A percentile compares a stretch with the other conserved stretches of the same genome.
phyloP scores from a whole-genome alignment of 2,888 invertebrate species.

The Gandaritis pyraliata region DNA sequence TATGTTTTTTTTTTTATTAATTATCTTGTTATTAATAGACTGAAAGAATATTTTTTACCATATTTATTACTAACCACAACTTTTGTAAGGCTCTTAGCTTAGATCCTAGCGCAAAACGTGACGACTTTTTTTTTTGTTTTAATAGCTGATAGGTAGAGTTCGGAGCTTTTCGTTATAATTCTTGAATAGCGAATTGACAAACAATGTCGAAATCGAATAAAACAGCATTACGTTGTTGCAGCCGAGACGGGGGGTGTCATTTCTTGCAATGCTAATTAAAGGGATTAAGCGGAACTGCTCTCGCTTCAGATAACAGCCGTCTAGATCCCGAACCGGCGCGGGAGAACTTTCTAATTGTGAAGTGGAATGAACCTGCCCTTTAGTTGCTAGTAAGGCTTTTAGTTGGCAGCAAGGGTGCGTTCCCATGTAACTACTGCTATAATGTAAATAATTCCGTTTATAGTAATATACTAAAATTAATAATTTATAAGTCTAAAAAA shows the following conservation, averaged over 20 bases:
- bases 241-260: slow-evolving; percentile 49
- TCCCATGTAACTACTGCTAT: background rate
- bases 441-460: too few species aligned
- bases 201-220: slow-evolving; percentile 37
- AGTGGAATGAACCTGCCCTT: slow-evolving; percentile 52
- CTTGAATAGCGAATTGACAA: slow-evolving; percentile 11
- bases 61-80: background rate
- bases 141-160: too few species aligned
- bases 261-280: slow-evolving; percentile 69
- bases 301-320: slow-evolving; percentile 57
- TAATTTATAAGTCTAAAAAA: too few species aligned
- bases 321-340: slow-evolving; percentile 55
- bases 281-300: slow-evolving; percentile 61
- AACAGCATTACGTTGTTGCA: slow-evolving; percentile 36
- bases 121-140: background rate
- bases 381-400: slow-evolving; percentile 45
- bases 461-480: too few species aligned
- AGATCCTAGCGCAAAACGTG: too few species aligned
- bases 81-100: too few species aligned
- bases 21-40: too few species aligned
- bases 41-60: slow-evolving; percentile 2
- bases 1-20: too few species aligned
- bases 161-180: background rate
- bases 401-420: slow-evolving; percentile 37
- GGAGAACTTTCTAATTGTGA: slow-evolving; percentile 57